Base-by-base conservation (phyloP, 2,113 vertebrate species). In the Lanius ludovicianus region DNA sequence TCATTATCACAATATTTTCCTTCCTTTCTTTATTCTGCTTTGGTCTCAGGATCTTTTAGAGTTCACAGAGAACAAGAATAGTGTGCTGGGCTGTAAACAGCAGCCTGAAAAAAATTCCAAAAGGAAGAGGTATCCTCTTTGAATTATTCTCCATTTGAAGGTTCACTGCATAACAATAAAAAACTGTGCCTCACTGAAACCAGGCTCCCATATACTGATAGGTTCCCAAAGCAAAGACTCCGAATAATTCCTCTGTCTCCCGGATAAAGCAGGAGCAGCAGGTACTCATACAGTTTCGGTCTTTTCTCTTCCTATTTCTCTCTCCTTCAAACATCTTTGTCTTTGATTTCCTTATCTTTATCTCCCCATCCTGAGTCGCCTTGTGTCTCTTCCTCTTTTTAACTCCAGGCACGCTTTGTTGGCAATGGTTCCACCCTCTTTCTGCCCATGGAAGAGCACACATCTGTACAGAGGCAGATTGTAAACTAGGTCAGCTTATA, bases 401-500 rank as follows among this genome's bases (percentile, higher is more conserved):
- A 52, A 64, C 47, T 91, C 87, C 42, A 74, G 62, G 53, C 79
- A 67, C 24, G 85, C 53, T 44, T 73, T 50, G 14, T 55, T 91
- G 75, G 74, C 50, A 62, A 8, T 73, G 21, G 31, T 49, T 94
- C 80, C 67, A 75, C 50, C 70, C 41, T 91, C 67, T 80, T 59
- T 89, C 84, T 77, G 52, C 37, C 46, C 33, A 46, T 49, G 52
- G 74, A 90, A 63, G 69, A 90, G 78, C 57, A 67, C 27, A 11
- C 57, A 95, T 49, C 76, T 89, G 82, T 74, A 90, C 65, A 79
- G 77, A 80, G 70, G 47, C 77, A 89, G 52, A 90, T 31, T 89
- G 69, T 90, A 84, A 94, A 94, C 84, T 91, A 94, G 91, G 92
- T 89, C 93, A 94, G 60, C 42, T 83, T 91, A 71, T 69, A 42